phyloP scores from a whole-genome alignment of 2,797 vertebrate genomes.

The Pygocentrus nattereri region DNA sequence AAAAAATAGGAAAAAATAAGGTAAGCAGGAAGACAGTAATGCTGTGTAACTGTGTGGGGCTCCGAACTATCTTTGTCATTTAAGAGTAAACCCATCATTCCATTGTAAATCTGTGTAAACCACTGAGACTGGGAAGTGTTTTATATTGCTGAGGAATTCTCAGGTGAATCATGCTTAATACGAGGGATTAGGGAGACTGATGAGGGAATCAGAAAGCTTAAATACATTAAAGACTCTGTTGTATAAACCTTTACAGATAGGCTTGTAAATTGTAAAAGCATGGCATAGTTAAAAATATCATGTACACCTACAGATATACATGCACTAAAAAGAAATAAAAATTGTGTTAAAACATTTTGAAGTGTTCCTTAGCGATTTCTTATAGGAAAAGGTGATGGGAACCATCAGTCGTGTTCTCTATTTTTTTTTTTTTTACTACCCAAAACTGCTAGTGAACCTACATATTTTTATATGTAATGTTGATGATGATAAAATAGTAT shows the following conservation, averaged over 20 bases:
- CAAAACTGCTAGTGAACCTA: too few species aligned
- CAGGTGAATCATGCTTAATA: background rate
- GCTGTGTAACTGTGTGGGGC: too few species aligned
- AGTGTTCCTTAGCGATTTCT: too few species aligned
- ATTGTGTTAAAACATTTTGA: too few species aligned
- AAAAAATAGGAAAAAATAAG: too few species aligned
- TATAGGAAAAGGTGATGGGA: too few species aligned
- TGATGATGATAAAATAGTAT: too few species aligned
- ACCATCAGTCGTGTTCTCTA: too few species aligned
- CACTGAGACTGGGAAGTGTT: background rate
- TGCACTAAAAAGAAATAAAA: background rate
- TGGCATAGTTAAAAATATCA: background rate
- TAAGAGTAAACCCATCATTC: background rate
- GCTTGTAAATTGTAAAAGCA: background rate
- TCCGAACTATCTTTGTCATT: background rate
- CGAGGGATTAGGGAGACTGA: background rate
- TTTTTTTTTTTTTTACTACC: too few species aligned
- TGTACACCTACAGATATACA: slow-evolving; percentile 27
- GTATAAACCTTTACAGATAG: background rate
- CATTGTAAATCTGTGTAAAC: background rate
- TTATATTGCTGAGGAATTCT: background rate
- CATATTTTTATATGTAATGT: too few species aligned
- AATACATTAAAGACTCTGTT: background rate
- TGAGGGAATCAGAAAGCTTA: background rate
- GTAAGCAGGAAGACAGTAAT: background rate